Percentiles rank a stretch among this genome's conserved stretches.
phyloP scores from a whole-genome alignment of 2,888 invertebrate species.

The Congeria kusceri region DNA sequence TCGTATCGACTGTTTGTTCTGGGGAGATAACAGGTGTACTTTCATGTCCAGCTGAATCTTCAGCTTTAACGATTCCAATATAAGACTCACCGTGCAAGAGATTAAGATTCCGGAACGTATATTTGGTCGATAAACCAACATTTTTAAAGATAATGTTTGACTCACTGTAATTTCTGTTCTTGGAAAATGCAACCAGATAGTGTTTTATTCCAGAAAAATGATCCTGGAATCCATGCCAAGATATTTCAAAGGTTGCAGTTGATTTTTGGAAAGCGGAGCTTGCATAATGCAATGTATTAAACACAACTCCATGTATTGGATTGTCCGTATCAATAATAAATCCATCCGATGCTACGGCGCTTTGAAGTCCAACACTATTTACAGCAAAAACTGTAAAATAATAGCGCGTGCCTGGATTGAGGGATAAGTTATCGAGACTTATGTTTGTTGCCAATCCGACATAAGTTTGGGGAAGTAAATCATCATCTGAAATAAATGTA shows the following conservation, averaged over 20 bases:
- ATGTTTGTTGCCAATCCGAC: slow-evolving; percentile 30
- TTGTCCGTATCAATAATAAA: slow-evolving; percentile 44
- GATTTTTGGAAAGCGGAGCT: slow-evolving; percentile 10
- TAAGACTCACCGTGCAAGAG: slow-evolving; percentile 28
- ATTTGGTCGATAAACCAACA: slow-evolving; percentile 19
- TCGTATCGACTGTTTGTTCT: slow-evolving; percentile 7
- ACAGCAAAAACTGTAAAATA: slow-evolving; percentile 56
- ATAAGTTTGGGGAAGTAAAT: slow-evolving; percentile 24
- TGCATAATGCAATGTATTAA: slow-evolving; percentile 41
- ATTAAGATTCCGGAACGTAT: slow-evolving; percentile 1
- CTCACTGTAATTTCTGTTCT: not conserved
- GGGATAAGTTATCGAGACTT: slow-evolving; percentile 17
- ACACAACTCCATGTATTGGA: slow-evolving; percentile 50
- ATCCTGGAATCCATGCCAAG: slow-evolving; percentile 57
- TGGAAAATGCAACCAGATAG: slow-evolving; percentile 38
- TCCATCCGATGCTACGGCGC: slow-evolving; percentile 48
- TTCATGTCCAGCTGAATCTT: slow-evolving; percentile 13
- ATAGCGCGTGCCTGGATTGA: slow-evolving; percentile 53
- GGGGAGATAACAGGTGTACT: slow-evolving; percentile 7
- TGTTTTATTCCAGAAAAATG: slow-evolving; percentile 42
- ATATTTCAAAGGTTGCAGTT: slow-evolving; percentile 13
- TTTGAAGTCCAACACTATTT: slow-evolving; percentile 49
- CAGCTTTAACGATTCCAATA: slow-evolving; percentile 27
- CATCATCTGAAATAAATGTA: slow-evolving; percentile 44
- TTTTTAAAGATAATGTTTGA: slow-evolving; percentile 17